Base-by-base conservation (phyloP, 2,113 vertebrate species). In the Actinemys pallida region DNA sequence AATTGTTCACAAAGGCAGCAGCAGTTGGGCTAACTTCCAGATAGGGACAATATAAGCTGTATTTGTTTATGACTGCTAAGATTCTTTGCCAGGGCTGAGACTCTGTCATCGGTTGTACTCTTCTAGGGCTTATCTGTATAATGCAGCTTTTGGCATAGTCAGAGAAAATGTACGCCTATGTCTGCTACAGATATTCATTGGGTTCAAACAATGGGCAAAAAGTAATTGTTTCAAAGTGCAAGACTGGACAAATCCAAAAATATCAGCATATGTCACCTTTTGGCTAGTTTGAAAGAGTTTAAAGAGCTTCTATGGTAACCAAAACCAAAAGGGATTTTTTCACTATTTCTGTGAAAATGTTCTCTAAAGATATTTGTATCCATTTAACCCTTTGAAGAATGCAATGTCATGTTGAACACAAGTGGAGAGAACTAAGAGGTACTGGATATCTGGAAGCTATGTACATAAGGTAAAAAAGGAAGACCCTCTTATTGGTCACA, bases 41-140 rank as follows among this genome's bases (percentile, higher is more conserved):
- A 89, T 8, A 14, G 22, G 49, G 57, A 80, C 47, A 88, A 50
- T 65, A 49, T 0, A 1, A 4, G 56, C 78, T 2, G 1, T 25
- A 84, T n/a, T 39, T 69, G 35, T n/a, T 69, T 69, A n/a, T 69
- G 35, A 19, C 8, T 90, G 27, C 7, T 80, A 90, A 87, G 86
- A 22, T 39, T 57, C 2, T 81, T 87, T 24, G 35, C 65, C 65
- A 39, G 16, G 31, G 1, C 17, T 95, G 29, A 53, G 53, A 89
- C 52, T 54, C 47, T 6, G 10, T 84, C 47, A 62, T 75, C 57
- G 42, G 24, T 69, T 89, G 10, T 12, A 52, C 3, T 72, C 76
- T 92, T 79, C 4, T 81, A 75, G 54, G 59, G 25, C 42, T 96
- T 88, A 93, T 87, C 93, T 91, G 17, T 85, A 39, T 16, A 85